Percentiles rank a stretch among this genome's conserved stretches.
Conservation (phyloP, 2,888 invertebrate species). For the Drosophila affinis region DNA sequence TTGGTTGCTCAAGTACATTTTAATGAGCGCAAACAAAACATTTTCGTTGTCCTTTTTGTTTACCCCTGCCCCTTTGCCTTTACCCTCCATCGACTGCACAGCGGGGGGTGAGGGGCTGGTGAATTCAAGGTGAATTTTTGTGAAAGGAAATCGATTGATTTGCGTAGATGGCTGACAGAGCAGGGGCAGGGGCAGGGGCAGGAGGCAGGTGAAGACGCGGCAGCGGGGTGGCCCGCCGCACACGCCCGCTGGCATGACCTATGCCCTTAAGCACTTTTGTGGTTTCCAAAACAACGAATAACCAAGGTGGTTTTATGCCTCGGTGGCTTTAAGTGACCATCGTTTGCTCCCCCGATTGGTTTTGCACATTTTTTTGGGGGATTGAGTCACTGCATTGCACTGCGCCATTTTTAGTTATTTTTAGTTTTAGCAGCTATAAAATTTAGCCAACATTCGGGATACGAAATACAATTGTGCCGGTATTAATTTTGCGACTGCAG, state of each 20-base stretch:
- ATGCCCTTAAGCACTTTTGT: constrained; percentile 52
- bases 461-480: constrained; percentile 55
- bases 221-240: constrained; percentile 4
- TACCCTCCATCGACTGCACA: background rate
- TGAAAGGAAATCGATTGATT: constrained; percentile 65
- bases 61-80: constrained; percentile 17
- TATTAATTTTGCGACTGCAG: constrained; percentile 62
- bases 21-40: constrained; percentile 52
- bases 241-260: constrained; percentile 46
- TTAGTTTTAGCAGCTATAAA: constrained; percentile 58
- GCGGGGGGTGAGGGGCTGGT: constrained; percentile 1
- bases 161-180: constrained; percentile 17
- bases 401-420: constrained; percentile 68
- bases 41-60: constrained; percentile 44
- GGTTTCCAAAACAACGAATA: constrained; percentile 48
- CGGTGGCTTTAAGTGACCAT: constrained; percentile 7
- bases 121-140: constrained; percentile 45
- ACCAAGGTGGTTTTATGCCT: constrained; percentile 19
- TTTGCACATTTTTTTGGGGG: constrained; percentile 11
- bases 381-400: constrained; percentile 26
- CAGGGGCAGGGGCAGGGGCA: constrained; percentile 6
- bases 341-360: constrained; percentile 3
- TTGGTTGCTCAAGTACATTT: constrained; percentile 45
- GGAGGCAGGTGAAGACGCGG: background rate
- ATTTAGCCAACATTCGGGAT: constrained; percentile 30